Base-by-base conservation (phyloP, 1,140 invertebrate genomes). In the Papilio polytes region DNA sequence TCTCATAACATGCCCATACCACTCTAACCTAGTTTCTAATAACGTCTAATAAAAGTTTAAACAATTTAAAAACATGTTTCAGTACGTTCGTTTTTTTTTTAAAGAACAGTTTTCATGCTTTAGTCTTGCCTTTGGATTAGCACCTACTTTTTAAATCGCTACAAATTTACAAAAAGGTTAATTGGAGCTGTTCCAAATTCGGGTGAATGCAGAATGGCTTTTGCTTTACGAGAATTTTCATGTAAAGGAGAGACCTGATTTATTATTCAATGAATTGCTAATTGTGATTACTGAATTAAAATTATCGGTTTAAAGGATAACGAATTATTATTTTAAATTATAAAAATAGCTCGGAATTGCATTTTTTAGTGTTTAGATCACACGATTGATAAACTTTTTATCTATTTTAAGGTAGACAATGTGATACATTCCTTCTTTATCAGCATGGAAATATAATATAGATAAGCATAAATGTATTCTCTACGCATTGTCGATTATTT, bases 161-260 rank as follows among this genome's bases (percentile, higher is more conserved):
- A 48, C 72, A 74, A 78, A 78, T 78, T 12, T n/a, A 44, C 31
- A 78, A 66, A 77, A 78, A 78, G 18, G 56, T 63, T 44, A 22
- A 78, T 44, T 78, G 77, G 77, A 78, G n/a, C 53, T 63, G 77
- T 78, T 66, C 77, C 77, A 78, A 66, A 20, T 44, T 41, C 36
- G 20, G 3, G 36, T 22, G 56, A 63, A 41, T 66, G 2, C 18
- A 63, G 31, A 78, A 66, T 66, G 41, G 77, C 22, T 78, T 78
- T 56, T 66, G 53, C 22, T 63, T 41, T 31, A 26, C 20, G 59
- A 59, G 41, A 41, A 63, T 78, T 78, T 63, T 59, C 48, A 63
- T 63, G 77, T 41, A 46, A 78, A 78, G 10, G 56, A 41, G 46
- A 74, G 31, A 31, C 15, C 56, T 44, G 59, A 78, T 78, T 66